Evolutionary conservation across 92 coral and sea anemone genomes (phyloP), one percentile per base, ranked within the genome.

Genomic region (Paragorgia papillata): DNA sequence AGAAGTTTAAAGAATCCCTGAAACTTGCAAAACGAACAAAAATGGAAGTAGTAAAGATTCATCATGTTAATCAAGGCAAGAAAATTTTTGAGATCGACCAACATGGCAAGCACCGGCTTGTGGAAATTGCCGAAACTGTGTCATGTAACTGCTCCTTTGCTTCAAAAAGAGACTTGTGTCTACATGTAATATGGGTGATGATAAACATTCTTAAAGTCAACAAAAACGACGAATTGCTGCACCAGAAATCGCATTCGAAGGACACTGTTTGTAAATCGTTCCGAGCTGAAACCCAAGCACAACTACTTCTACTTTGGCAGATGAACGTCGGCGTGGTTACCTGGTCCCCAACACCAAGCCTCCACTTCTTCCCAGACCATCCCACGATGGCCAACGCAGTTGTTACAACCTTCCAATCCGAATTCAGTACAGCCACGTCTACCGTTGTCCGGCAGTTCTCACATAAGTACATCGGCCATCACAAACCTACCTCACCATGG

Each of bases 131-230:
- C 44, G 87, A 82, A 61, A 86, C 85, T 15, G 67, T 85, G 20
- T 40, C 54, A n/a, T 85, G 89, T 49, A 82, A 85, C 83, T 85
- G 89, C 58, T 40, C 88, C 28, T 84, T 84, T 79, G 86, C 50
- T 27, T 74, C 82, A 64, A 32, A 41, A 15, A 81, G 68, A 85
- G 86, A 85, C 81, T 40, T 81, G 31, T 84, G 88, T 73, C 73
- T 85, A 19, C 89, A 85, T 66, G 73, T 60, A 14, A 66, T 85
- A 12, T 85, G 89, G 86, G 79, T 83, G 7, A 53, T 83, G 83
- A 48, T 85, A 31, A 79, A 79, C 50, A 63, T 79, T 46, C 31
- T 84, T 20, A 58, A 66, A 18, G 80, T 84, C 31, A 84, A 79
- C 19, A 80, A 79, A 57, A 25, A 84, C 55, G 74, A 78, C 69